Conservation (phyloP, 2,113 vertebrate species). For the Mionectes macconnelli region DNA sequence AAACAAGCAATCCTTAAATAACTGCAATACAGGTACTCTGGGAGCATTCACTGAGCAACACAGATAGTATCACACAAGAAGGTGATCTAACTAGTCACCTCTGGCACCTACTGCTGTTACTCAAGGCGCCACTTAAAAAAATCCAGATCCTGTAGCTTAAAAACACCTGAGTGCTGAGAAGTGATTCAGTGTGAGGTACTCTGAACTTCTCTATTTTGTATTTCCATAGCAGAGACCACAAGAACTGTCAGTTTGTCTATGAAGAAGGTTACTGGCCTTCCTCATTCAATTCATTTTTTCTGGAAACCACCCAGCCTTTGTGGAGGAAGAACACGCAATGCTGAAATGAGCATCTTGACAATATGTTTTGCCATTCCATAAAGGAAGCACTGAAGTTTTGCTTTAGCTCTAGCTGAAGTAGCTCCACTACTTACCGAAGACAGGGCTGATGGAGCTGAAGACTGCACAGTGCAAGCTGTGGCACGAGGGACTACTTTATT, state of each 20-base stretch:
- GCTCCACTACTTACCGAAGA: constrained; percentile 53
- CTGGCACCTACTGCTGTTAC: not conserved
- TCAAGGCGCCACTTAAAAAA: not conserved
- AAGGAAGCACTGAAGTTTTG: not conserved
- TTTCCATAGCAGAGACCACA: not conserved
- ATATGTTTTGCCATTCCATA: fast-evolving
- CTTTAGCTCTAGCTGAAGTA: not conserved
- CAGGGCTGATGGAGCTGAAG: not conserved
- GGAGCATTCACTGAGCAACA: not conserved
- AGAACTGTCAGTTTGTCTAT: not conserved
- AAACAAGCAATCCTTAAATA: not conserved
- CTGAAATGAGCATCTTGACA: not conserved
- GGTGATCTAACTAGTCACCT: not conserved
- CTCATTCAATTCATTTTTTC: not conserved
- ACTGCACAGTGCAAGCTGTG: constrained; percentile 51
- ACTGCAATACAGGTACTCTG: not conserved
- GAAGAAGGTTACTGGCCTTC: not conserved
- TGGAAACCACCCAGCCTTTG: not conserved
- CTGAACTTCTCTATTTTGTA: not conserved
- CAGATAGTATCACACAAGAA: not conserved
- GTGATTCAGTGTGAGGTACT: not conserved
- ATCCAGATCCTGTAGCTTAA: not conserved
- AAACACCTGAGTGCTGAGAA: not conserved
- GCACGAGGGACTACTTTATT: constrained; percentile 32
- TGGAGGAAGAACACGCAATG: not conserved